Conservation (phyloP, 1,140 invertebrate species). For the Sycobia sp. region DNA sequence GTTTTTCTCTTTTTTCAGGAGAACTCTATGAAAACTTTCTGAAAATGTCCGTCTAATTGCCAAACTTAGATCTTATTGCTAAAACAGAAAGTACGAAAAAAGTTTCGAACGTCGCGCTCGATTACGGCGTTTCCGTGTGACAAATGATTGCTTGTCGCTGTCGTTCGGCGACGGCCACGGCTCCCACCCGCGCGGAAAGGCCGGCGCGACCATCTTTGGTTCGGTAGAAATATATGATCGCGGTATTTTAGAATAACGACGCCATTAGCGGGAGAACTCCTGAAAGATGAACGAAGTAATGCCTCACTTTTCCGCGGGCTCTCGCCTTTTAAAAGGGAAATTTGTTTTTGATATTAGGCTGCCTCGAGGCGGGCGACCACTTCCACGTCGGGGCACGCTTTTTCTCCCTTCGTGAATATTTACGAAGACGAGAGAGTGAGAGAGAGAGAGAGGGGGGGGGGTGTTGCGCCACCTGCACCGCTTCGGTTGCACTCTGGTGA, state of each 20-base stretch:
- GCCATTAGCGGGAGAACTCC: slow-evolving; percentile 53
- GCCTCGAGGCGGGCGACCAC: slow-evolving; percentile 26
- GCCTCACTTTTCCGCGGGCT: slow-evolving; percentile 45
- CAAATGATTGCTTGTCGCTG: slow-evolving; percentile 38
- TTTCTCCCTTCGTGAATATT: slow-evolving; percentile 41
- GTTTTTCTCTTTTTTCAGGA: too few species aligned
- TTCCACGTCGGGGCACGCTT: slow-evolving; percentile 12
- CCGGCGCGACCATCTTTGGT: slow-evolving; percentile 33
- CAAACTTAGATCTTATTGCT: too few species aligned
- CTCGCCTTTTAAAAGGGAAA: slow-evolving; percentile 47
- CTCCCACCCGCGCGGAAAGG: slow-evolving; percentile 9
- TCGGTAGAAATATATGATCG: slow-evolving; percentile 52
- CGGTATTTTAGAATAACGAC: slow-evolving; percentile 58
- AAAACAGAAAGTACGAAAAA: background rate
- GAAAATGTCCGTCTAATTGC: too few species aligned
- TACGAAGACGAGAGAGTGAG: slow-evolving; percentile 33
- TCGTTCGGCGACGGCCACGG: background rate
- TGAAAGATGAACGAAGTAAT: slow-evolving; percentile 51
- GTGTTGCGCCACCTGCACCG: background rate
- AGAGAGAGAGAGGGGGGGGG: too few species aligned
- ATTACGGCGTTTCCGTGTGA: slow-evolving; percentile 44
- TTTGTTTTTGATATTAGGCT: slow-evolving; percentile 50
- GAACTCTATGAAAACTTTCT: too few species aligned
- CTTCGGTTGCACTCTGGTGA: background rate
- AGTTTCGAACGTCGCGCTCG: slow-evolving; percentile 55